Base-by-base conservation (phyloP, 1,140 invertebrate genomes). In the Drosophila ohnishii region DNA sequence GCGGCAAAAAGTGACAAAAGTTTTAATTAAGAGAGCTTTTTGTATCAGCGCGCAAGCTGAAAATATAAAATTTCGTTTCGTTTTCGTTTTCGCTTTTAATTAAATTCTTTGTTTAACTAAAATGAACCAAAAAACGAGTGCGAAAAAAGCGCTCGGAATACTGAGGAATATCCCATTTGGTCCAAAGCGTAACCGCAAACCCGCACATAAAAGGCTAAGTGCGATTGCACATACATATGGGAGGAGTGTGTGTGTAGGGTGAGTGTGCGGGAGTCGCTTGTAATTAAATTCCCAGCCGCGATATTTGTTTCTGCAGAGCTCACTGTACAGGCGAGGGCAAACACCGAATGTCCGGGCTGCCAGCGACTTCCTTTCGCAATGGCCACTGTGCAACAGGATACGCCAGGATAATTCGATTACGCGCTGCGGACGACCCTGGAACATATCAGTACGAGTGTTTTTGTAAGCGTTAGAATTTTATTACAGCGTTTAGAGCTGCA, bases 261-360 rank as follows among this genome's bases (percentile, higher is more conserved):
- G 9, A 10, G 50, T 30, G 57, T 40, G 39, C 56, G 62, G 64
- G 67, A 34, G 51, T 66, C 58, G 76, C 66, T 65, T 87, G 79
- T 88, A 88, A 88, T 88, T 88, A 88, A 88, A 88, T 88, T 88
- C 85, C 77, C 72, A 88, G 80, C 80, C 75, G 84, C 80, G 78
- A 80, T 88, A 88, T 88, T 88, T 88, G 84, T 83, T 88, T 87
- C 78, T 73, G 57, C 65, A 64, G 62, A 53, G 48, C 57, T 56
- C 35, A 28, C 32, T 56, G 44, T 61, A 42, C 51, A 50, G 40
- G 50, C 50, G 51, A 40, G 42, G 22, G 45, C 59, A 25, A 58
- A 34, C 42, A 44, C 19, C 39, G 45, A 74, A 45, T 77, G 75
- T 77, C 63, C 48, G 75, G 40, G 39, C 64, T 32, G 51, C n/a